phyloP scores from a whole-genome alignment of 2,113 vertebrate genomes.

The Shinisaurus crocodilurus region DNA sequence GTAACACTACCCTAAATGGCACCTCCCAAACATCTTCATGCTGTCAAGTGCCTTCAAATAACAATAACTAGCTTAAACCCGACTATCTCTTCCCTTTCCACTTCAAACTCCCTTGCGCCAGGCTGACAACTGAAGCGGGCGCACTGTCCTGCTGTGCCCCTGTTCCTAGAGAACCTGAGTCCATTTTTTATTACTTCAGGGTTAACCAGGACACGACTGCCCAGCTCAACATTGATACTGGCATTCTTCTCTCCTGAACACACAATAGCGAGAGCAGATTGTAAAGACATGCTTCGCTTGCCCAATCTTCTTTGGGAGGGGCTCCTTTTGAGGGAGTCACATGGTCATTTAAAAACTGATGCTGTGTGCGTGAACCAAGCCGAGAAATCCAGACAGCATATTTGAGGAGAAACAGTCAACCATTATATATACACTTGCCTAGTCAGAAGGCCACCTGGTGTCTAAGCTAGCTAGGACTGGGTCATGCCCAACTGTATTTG shows the following conservation, averaged over 20 bases:
- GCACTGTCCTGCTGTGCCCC: background rate
- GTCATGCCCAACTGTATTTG: slow-evolving; percentile 8
- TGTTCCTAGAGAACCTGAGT: slow-evolving; percentile 17
- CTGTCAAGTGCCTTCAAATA: background rate
- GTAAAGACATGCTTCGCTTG: slow-evolving; percentile 56
- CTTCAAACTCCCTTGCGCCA: slow-evolving; percentile 41
- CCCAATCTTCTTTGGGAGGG: background rate
- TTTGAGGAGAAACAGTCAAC: fast-evolving
- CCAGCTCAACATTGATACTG: slow-evolving; percentile 56
- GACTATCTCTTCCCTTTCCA: slow-evolving; percentile 22
- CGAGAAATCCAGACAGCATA: fast-evolving
- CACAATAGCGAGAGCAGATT: slow-evolving; percentile 49
- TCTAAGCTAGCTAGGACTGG: background rate
- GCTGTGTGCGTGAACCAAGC: slow-evolving; percentile 8
- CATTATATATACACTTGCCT: background rate
- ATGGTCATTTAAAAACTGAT: background rate
- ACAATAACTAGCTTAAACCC: background rate
- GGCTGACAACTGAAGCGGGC: fast-evolving
- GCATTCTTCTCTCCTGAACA: slow-evolving; percentile 40
- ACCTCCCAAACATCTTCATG: background rate
- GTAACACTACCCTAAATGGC: background rate
- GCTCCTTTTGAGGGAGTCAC: background rate
- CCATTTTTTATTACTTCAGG: background rate
- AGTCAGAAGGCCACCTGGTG: fast-evolving
- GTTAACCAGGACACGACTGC: background rate